Percentiles rank a stretch among this genome's conserved stretches.
These are phyloP conservation scores for Mactromeris polynyma DNA, from an alignment of 2,888 invertebrate genomes.

Conservation along the genomic window DNA sequence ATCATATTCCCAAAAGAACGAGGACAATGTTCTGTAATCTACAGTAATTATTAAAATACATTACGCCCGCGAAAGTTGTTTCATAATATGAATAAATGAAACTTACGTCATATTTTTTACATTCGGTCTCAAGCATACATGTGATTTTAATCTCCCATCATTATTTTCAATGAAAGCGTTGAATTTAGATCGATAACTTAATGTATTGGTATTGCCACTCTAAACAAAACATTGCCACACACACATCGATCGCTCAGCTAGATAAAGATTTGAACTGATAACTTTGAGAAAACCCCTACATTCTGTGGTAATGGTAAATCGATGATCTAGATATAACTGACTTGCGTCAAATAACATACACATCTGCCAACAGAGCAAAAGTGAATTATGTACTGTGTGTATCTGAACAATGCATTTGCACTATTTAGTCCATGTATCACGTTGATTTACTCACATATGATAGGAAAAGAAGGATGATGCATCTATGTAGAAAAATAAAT, in stretches of 20 bases:
- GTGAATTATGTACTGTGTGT: neutral
- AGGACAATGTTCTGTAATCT: no score
- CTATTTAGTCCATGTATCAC: neutral
- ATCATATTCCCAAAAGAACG: no score
- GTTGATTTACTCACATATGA: neutral
- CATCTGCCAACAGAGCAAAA: slow-evolving; percentile 35
- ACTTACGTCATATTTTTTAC: no score
- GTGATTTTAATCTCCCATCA: neutral
- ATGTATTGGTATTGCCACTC: slow-evolving; percentile 16
- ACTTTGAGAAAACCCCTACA: slow-evolving; percentile 60
- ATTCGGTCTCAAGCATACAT: no score
- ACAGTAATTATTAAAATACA: no score
- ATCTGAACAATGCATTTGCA: neutral
- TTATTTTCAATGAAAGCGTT: neutral
- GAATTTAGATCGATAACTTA: slow-evolving; percentile 7
- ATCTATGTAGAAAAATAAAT: no score
- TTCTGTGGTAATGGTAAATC: slow-evolving; percentile 59
- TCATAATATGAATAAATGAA: no score
- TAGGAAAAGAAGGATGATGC: neutral
- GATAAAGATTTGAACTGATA: slow-evolving; percentile 25
- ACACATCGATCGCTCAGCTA: slow-evolving; percentile 20
- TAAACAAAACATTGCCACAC: slow-evolving; percentile 27
- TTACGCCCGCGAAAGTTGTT: no score
- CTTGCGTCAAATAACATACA: slow-evolving; percentile 51
- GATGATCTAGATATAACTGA: slow-evolving; percentile 51